A percentile compares a stretch with the other conserved stretches of the same genome.
These are phyloP conservation scores for Eretmocerus hayati DNA, from an alignment of 2,888 invertebrate genomes.

Conservation along the genomic window DNA sequence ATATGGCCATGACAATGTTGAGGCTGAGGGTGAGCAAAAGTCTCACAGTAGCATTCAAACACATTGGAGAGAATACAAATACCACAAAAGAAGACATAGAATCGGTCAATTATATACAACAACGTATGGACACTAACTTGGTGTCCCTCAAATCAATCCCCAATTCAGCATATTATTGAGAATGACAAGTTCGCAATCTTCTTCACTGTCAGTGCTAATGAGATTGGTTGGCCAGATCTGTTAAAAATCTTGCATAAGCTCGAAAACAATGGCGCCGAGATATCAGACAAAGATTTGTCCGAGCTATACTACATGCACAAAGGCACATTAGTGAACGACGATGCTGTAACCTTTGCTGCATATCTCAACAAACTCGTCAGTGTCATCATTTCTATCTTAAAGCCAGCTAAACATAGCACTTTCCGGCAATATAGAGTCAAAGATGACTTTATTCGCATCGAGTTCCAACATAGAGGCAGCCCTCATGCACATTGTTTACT, in stretches of 20 bases:
- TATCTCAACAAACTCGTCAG: constrained; percentile 32
- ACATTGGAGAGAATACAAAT: constrained; percentile 29
- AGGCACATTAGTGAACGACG: constrained; percentile 26
- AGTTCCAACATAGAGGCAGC: constrained; percentile 23
- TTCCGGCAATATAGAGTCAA: constrained; percentile 19
- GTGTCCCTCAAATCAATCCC: constrained; percentile 37
- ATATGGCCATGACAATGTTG: no score
- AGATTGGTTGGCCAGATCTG: constrained; percentile 24
- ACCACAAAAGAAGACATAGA: constrained; percentile 34
- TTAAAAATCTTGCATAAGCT: constrained; percentile 6
- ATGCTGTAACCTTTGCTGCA: constrained; percentile 20
- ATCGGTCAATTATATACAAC: constrained; percentile 32
- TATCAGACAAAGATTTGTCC: constrained; percentile 9
- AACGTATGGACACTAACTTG: constrained; percentile 35
- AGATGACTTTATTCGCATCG: no score
- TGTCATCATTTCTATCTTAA: constrained; percentile 15
- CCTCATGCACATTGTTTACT: constrained; percentile 24
- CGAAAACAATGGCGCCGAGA: constrained; percentile 2
- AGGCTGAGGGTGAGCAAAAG: no score
- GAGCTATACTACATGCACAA: constrained; percentile 17
- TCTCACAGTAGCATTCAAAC: constrained; percentile 28
- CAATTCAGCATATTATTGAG: constrained; percentile 42
- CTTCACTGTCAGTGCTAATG: constrained; percentile 44
- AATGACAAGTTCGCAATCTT: constrained; percentile 37
- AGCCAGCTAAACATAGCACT: constrained; percentile 19